A percentile compares a stretch with the other conserved stretches of the same genome.
Evolutionary conservation across 2,797 vertebrate species (phyloP).

Genomic region (Pseudochirops cupreus): DNA sequence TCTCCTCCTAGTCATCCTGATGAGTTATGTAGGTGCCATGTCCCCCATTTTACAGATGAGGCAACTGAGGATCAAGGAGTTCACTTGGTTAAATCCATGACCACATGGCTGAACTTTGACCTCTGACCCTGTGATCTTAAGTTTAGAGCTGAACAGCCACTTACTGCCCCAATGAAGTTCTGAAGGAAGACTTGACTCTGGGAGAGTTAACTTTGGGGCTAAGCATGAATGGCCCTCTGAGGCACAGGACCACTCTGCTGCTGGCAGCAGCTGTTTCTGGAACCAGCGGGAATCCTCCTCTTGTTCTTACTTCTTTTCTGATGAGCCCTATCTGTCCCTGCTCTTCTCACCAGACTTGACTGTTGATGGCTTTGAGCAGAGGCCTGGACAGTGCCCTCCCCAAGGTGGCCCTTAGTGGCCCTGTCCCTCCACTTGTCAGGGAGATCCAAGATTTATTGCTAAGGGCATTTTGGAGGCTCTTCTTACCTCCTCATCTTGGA

Average conservation of each 20-base stretch:
- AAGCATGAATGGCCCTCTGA: not conserved
- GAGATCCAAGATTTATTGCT: not conserved
- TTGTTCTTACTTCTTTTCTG: not conserved
- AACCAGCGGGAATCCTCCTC: not conserved
- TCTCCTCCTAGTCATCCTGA: not conserved
- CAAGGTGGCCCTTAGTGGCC: not conserved
- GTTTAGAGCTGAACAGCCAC: not conserved
- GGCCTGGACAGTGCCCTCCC: not conserved
- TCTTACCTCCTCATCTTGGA: not conserved
- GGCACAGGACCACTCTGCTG: not conserved
- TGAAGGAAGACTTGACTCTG: not conserved
- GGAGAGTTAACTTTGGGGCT: not conserved
- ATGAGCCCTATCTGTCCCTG: not conserved
- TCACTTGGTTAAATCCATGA: not conserved
- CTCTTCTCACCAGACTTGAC: not conserved
- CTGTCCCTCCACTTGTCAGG: not conserved
- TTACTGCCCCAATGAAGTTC: not conserved
- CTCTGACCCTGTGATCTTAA: not conserved
- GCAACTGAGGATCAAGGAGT: not conserved
- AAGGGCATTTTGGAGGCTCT: not conserved
- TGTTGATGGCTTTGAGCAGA: not conserved
- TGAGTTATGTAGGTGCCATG: not conserved
- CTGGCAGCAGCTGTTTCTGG: not conserved
- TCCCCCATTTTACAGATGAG: conserved; percentile 15
- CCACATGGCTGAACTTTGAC: not conserved